Base-by-base conservation (phyloP, 1,140 invertebrate genomes). In the Helicoverpa armigera region DNA sequence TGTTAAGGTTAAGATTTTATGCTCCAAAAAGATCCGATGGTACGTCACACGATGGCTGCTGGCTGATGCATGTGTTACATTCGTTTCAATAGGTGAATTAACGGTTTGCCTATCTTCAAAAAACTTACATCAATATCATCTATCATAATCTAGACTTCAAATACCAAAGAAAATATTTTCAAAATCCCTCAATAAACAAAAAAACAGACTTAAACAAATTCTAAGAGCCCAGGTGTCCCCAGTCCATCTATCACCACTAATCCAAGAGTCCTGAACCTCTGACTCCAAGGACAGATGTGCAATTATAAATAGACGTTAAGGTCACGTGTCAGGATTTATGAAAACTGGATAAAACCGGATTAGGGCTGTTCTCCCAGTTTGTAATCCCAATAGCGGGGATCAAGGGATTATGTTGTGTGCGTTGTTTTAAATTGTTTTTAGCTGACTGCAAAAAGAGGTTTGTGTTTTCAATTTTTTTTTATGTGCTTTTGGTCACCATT, bases 281-380 rank as follows among this genome's bases (percentile, higher is more conserved):
- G 16, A 13, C 35, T 67, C n/a, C n/a, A 69, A 69, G 65, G 43
- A 69, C 43, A 69, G 65, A 69, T 69, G 65, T 69, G 65, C 35
- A 48, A 11, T 69, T 69, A 69, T 50, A 69, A 50, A 69, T 50
- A 69, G 65, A 69, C 10, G 12, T n/a, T 43, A 65, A 65, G 61
- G 65, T 50, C 16, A 50, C 10, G 7, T 11, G 43, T 69, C 65
- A 50, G 65, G 35, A 69, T 69, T 50, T 69, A 69, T 69, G 43
- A 69, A 69, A 50, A 69, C 63, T 67, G 63, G 63, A 67, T 67
- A 50, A 23, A 18, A 43, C 65, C 18, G 65, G 65, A 69, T 69
- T 69, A 69, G 31, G 18, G 12, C 65, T 65, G 61, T 43, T n/a
- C 65, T n/a, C 65, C n/a, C 16, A 23, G 43, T 23, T 69, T 16